Evolutionary conservation across 2,797 vertebrate genomes (phyloP), one percentile per base, ranked within the genome.

Genomic region (Craterocephalus amniculus): DNA sequence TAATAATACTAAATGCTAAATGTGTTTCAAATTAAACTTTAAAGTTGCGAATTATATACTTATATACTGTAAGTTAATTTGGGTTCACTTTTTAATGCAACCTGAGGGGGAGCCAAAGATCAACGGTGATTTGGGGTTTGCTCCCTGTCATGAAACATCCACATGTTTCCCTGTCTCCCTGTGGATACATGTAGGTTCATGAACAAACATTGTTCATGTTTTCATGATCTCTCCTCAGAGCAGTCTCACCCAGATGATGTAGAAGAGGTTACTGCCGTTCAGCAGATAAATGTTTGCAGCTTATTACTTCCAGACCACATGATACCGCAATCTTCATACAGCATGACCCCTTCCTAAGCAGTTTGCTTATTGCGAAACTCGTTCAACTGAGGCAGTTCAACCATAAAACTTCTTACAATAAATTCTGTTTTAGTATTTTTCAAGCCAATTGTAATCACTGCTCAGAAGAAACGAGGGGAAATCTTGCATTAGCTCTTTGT

Each of bases 251-350:
- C 69, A 69, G 63, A 72, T 81, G 70, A 79, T 71, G 66, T 60
- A 61, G 70, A 43, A 67, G n/a, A 45, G 59, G 55, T 67, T 49
- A 80, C 54, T 72, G 52, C 12, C 1, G 49, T 67, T 74, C 70
- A 83, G 51, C 40, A 79, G 71, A 70, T 84, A 83, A 78, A 58
- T 62, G 76, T 84, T 70, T 85, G 36, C 26, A 76, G 12, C 82
- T 87, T 78, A 82, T 80, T 51, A 56, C 20, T 83, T 78, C 66
- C 85, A 78, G 62, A 79, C 27, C 54, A 55, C 49, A 74, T 89
- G 67, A 88, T 73, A 85, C 87, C 80, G 69, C 27, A 12, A 7
- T 62, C 32, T 36, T 49, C 40, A 49, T 22, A 54, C 51, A 51
- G 29, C 54, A 40, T 18, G 68, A n/a, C 16, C 6, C 3, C 24